These are phyloP conservation scores for Thaleichthys pacificus DNA, from an alignment of 2,797 vertebrate genomes.

Conservation along the genomic window DNA sequence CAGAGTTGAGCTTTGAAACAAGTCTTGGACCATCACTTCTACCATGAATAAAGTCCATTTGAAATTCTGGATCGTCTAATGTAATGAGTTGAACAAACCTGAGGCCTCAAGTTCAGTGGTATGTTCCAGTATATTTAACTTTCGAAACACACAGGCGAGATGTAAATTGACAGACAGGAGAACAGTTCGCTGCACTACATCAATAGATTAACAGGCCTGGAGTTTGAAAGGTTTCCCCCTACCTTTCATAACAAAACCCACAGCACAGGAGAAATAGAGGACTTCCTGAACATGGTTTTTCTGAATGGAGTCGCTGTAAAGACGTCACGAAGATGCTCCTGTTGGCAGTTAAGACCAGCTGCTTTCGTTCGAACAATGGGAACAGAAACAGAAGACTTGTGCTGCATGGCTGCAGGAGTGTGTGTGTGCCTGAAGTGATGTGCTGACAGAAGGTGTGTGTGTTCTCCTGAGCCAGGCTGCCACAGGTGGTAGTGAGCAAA, in stretches of 20 bases:
- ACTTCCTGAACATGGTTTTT: neutral
- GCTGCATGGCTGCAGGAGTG: too few species aligned
- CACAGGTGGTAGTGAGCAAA: conserved; percentile 11
- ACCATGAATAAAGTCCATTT: neutral
- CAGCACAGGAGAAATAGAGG: neutral
- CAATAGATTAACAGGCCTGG: neutral
- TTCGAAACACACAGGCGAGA: neutral
- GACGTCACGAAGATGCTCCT: neutral
- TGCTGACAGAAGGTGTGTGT: neutral
- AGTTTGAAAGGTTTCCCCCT: neutral
- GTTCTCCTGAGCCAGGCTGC: neutral
- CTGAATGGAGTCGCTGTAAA: neutral
- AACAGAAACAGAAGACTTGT: conserved; percentile 1
- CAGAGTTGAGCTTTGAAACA: conserved; percentile 74
- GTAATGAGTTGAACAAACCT: neutral
- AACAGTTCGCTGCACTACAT: neutral
- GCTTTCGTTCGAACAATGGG: neutral
- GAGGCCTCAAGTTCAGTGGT: too few species aligned
- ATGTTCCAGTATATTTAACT: neutral
- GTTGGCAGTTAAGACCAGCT: neutral
- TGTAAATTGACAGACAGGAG: neutral
- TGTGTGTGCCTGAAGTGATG: neutral
- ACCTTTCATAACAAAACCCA: neutral
- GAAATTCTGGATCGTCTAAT: neutral
- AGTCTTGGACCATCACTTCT: neutral